A percentile compares a stretch with the other conserved stretches of the same genome.
These are phyloP conservation scores for Hemibagrus wyckioides DNA, from an alignment of 2,113 vertebrate species.

Conservation along the genomic window DNA sequence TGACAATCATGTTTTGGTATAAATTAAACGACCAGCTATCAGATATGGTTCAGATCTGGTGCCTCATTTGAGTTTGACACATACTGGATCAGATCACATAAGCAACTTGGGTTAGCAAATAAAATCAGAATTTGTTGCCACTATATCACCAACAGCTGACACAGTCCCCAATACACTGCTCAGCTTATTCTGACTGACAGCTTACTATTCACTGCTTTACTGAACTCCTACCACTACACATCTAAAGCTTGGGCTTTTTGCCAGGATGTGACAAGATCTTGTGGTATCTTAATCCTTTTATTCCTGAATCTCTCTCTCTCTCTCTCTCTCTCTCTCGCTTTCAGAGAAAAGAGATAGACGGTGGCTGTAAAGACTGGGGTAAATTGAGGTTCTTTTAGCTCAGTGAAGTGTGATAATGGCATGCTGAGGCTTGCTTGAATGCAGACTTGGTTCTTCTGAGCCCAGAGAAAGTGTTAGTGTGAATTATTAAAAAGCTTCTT, in stretches of 20 bases:
- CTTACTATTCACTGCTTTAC: not conserved
- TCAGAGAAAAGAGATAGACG: constrained; percentile 14
- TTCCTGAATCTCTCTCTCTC: not conserved
- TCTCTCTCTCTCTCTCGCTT: not conserved
- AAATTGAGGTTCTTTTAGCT: constrained; percentile 31
- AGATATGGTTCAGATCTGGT: not conserved
- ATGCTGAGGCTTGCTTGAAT: constrained; percentile 29
- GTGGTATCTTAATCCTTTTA: not conserved
- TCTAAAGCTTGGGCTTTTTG: not conserved
- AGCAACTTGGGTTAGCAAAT: not conserved
- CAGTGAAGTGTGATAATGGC: constrained; percentile 45
- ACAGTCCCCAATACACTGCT: not conserved
- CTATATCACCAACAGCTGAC: not conserved
- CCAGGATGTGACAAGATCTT: not conserved
- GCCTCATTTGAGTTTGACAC: not conserved
- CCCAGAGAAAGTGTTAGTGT: constrained; percentile 29
- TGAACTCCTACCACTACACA: not conserved
- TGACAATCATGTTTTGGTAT: not conserved
- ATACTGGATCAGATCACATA: not conserved
- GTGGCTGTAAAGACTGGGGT: not conserved
- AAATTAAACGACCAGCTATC: not conserved
- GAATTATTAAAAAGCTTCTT: constrained; percentile 45
- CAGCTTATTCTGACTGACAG: not conserved
- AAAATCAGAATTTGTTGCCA: not conserved
- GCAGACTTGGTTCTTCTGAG: not conserved